Base-by-base conservation (phyloP, 2,113 vertebrate genomes). In the Grammomys dolichurus region DNA sequence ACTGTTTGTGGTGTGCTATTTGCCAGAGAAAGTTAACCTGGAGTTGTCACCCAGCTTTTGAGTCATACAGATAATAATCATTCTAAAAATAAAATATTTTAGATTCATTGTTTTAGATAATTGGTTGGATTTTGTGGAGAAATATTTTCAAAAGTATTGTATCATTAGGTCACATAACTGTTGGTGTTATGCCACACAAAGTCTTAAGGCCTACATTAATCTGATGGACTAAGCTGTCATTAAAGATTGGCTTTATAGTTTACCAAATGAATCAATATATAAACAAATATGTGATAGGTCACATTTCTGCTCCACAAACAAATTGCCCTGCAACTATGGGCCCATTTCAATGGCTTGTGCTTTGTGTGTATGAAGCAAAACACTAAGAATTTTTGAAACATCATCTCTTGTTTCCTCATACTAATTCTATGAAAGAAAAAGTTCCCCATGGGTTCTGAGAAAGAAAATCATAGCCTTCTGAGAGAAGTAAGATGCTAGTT, bases 21-120 rank as follows among this genome's bases (percentile, higher is more conserved):
- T 36, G 46, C 31, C 33, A 94, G 24, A 97, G 9, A 69, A 89
- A 75, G 67, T n/a, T 43, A 92, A 86, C 73, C 84, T 3, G 80
- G 16, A 87, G 72, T 13, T 54, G 26, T 22, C 20, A 22, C 40
- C 10, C 24, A 73, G 46, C 14, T 82, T 95, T 94, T 60, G 46
- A 13, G 46, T 76, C 8, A 84, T 5, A 91, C 26, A 70, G 22
- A 73, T 65, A 95, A 65, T 36, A 81, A 76, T 72, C 28, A 91
- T 14, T 63, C 16, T 70, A 76, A 81, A 82, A 97, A 75, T 89
- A 93, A 95, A 96, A 87, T 69, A 87, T 0, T 3, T 67, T 11
- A 48, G 75, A 78, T 20, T 80, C 26, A 85, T 58, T 76, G 89
- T 87, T 93, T 88, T 82, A 17, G n/a, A 76, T 92, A 91, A 95